These are phyloP conservation scores for Tipula confusa DNA, from an alignment of 2,888 invertebrate genomes.

Conservation along the genomic window DNA sequence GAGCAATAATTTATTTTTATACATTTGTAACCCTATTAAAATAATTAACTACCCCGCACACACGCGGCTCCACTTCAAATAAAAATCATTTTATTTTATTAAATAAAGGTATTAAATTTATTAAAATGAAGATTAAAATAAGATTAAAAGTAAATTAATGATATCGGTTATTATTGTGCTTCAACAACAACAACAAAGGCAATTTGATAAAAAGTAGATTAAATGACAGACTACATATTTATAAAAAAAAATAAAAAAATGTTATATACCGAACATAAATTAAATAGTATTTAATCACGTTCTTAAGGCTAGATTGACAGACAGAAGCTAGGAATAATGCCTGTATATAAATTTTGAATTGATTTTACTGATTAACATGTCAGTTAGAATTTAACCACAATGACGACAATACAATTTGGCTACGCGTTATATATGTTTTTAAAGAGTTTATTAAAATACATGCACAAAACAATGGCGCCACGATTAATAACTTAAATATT, in stretches of 20 bases:
- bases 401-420: background rate
- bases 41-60: background rate
- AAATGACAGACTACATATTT: conserved; percentile 15
- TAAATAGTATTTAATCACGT: conserved; percentile 3
- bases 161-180: conserved; percentile 12
- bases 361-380: conserved; percentile 25
- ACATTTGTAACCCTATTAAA: background rate
- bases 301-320: background rate
- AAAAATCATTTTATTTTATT: background rate
- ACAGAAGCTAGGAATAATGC: background rate
- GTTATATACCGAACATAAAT: background rate
- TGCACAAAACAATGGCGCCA: background rate
- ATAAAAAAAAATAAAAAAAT: background rate
- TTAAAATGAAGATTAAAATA: conserved; percentile 1
- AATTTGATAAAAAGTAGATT: conserved; percentile 3
- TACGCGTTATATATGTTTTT: background rate
- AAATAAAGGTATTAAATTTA: background rate
- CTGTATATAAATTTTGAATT: background rate
- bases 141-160: background rate
- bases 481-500: background rate
- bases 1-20: background rate
- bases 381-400: background rate
- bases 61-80: background rate
- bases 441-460: background rate
- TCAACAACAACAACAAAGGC: background rate